A percentile compares a stretch with the other conserved stretches of the same genome.
Evolutionary conservation across 2,888 invertebrate species (phyloP).

Genomic region (Eupithecia dodoneata): DNA sequence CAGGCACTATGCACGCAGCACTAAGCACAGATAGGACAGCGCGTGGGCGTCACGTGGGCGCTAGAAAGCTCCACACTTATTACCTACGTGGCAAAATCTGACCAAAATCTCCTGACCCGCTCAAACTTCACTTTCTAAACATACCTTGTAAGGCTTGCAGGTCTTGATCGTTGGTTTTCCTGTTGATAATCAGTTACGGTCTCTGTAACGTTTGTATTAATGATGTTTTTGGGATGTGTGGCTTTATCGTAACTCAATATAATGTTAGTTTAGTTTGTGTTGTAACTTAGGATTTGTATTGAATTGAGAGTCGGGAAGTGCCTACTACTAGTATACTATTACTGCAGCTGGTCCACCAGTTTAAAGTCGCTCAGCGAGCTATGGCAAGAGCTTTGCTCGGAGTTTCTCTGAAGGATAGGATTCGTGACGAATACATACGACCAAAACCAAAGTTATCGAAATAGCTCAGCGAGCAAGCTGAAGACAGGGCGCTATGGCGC

Average conservation of each 20-base stretch:
- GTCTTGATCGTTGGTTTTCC: conserved; percentile 48
- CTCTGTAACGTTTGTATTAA: conserved; percentile 69
- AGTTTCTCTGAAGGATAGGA: too few relatives aligned
- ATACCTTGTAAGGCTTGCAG: conserved; percentile 24
- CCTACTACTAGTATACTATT: not conserved
- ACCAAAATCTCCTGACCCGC: conserved; percentile 57
- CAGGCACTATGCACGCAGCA: conserved; percentile 55
- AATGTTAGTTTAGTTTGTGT: conserved; percentile 14
- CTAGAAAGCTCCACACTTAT: conserved; percentile 75
- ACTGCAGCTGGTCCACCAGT: too few relatives aligned
- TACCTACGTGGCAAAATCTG: conserved; percentile 65
- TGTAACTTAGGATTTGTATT: not conserved
- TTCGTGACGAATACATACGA: too few relatives aligned
- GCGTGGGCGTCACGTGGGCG: conserved; percentile 79
- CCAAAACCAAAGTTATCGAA: too few relatives aligned
- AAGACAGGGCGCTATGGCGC: too few relatives aligned
- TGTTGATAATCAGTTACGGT: conserved; percentile 72
- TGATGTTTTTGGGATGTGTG: conserved; percentile 70
- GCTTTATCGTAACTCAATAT: conserved; percentile 41
- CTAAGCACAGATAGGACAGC: conserved; percentile 58
- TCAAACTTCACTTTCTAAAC: conserved; percentile 36
- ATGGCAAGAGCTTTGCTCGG: too few relatives aligned
- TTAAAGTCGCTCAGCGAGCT: too few relatives aligned
- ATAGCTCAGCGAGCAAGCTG: too few relatives aligned
- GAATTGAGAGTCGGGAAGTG: not conserved